Evolutionary conservation across 2,797 vertebrate species (phyloP), one percentile per base, ranked within the genome.

Genomic region (Artibeus jamaicensis): DNA sequence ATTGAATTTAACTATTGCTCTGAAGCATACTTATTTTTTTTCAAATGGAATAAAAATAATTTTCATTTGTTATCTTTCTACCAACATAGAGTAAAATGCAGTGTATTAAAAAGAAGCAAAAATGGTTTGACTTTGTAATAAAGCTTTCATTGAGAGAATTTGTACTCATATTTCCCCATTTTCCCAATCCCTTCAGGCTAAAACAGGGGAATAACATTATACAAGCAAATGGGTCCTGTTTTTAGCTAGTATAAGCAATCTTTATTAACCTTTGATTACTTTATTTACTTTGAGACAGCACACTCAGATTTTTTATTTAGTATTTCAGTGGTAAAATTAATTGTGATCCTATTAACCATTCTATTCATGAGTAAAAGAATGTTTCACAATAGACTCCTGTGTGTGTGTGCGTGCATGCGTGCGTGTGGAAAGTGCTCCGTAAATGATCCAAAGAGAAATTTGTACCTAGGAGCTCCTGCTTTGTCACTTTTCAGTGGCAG

Each of bases 61-160:
- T 93, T 93, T 67, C 15, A 68, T 78, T 88, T 96, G 37, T 90
- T 91, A 79, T 73, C 39, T 94, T 93, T 95, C 68, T 86, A 55
- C 16, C 39, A 83, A 88, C 3, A 81, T 55, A 62, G 5, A 85
- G 22, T 81, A 10, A 76, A 93, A 92, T 50, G 70, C 79, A 24
- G 73, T 37, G 67, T 84, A 84, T 59, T 79, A 34, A 76, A 91
- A 88, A 84, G 46, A 92, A 96, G 19, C 44, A 79, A 83, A 92
- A 93, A 62, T 88, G 83, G 67, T 92, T 85, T 77, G 50, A 70
- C 9, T 67, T 89, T 68, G 39, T 68, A 90, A 86, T 82, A 91
- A 86, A 73, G 4, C 9, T 71, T 86, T 93, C 42, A 21, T 71
- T 89, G 86, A 70, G 9, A 19, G 65, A 37, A 84, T 92, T 89